Percentiles rank a stretch among this genome's conserved stretches.
These are phyloP conservation scores for Agrypnus murinus DNA, from an alignment of 2,888 invertebrate genomes.

Conservation along the genomic window DNA sequence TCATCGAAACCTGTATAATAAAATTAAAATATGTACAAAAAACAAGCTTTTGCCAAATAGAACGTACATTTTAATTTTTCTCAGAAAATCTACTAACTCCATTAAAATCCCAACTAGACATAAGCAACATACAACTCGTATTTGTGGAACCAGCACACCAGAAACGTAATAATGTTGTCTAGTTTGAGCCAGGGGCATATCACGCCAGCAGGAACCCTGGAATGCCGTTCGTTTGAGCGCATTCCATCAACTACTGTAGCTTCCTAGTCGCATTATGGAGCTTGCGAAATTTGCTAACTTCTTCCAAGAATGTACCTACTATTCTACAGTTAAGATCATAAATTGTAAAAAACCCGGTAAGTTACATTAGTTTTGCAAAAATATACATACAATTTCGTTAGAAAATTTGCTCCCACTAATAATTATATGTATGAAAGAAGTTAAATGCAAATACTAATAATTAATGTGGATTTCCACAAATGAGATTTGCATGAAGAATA, in stretches of 20 bases:
- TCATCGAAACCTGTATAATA: slow-evolving; percentile 27
- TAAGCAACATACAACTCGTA: slow-evolving; percentile 53
- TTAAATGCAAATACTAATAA: neutral
- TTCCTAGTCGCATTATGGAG: slow-evolving; percentile 67
- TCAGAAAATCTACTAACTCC: slow-evolving; percentile 31
- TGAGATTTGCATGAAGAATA: slow-evolving; percentile 39
- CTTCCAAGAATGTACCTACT: slow-evolving; percentile 67
- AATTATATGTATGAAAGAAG: neutral
- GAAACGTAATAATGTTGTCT: slow-evolving; percentile 68
- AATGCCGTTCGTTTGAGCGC: slow-evolving; percentile 66
- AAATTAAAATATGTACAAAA: slow-evolving; percentile 4
- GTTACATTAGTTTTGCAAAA: slow-evolving; percentile 22
- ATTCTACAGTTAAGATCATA: slow-evolving; percentile 26
- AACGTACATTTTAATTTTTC: slow-evolving; percentile 21
- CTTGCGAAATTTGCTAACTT: slow-evolving; percentile 67
- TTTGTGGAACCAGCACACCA: slow-evolving; percentile 51
- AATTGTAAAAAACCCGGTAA: slow-evolving; percentile 21
- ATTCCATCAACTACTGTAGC: slow-evolving; percentile 67
- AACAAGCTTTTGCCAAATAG: slow-evolving; percentile 30
- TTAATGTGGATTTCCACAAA: neutral
- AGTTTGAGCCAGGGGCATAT: slow-evolving; percentile 65
- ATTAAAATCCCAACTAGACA: slow-evolving; percentile 50
- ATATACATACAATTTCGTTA: slow-evolving; percentile 24
- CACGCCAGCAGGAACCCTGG: slow-evolving; percentile 63
- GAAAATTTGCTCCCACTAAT: slow-evolving; percentile 8